Evolutionary conservation across 2,888 invertebrate genomes (phyloP), one percentile per base, ranked within the genome.

Genomic region (Dasypogon diadema): DNA sequence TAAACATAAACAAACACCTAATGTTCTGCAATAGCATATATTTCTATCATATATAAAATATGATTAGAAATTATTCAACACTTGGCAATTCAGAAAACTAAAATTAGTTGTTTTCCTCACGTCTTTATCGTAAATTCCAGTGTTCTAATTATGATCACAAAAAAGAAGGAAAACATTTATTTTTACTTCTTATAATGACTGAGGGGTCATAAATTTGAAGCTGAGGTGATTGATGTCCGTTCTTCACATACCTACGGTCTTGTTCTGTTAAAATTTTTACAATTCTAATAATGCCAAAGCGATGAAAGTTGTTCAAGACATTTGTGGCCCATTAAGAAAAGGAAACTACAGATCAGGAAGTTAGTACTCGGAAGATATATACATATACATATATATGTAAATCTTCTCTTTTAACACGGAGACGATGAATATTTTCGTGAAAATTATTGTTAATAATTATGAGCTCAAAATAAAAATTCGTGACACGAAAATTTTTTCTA

Each of bases 231-330:
- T 65, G 65, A 65, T 48, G 48, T 46, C 24, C 4, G 22, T 65
- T 24, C 34, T 65, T 37, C 22, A 65, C 46, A 18, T 46, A 46
- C 46, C 65, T 46, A 37, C 60, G 18, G 60, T 37, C 51, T 65
- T 48, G 46, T 65, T 65, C 46, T 12, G 22, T 26, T 5, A 26
- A 8, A 65, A 21, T 18, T 65, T 65, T 24, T 46, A 48, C 21
- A 46, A 46, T 48, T 5, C 65, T 65, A n/a, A 65, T 65, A 65
- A 65, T 65, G 46, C 24, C 48, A n/a, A n/a, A 46, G 21, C 22
- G 48, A 65, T 48, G 65, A 65, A 46, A 48, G 48, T 42, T 65
- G 34, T 46, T 65, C 21, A 18, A 48, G 65, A 65, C 65, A 46
- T 65, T 65, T 46, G 46, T 65, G 65, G n/a, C 46, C 34, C 46